Base-by-base conservation (phyloP, 37 sponge, comb jelly and placozoan species). In the Agelas oroides region DNA sequence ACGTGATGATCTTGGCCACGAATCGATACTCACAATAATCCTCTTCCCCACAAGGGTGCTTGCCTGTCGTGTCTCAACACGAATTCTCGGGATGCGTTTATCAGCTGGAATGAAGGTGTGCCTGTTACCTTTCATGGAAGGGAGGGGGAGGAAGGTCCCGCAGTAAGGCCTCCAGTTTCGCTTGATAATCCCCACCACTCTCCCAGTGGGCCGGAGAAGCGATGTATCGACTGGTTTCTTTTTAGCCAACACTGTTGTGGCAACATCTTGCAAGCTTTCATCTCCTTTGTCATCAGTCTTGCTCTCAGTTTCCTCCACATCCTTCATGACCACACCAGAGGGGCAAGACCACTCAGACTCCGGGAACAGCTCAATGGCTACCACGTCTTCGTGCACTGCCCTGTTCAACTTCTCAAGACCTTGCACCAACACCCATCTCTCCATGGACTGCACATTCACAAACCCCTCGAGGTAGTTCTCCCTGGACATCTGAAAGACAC, bases 141-240 rank as follows among this genome's bases (percentile, higher is more conserved):
- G 33, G 11, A 86, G 81, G 0, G 94, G 93, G 2, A 94, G 73
- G n/a, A 97, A 74, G 13, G 95, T 94, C 25, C 99, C 99, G 80
- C 99, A 99, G 72, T 90, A 99, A 17, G 93, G 89, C 54, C 97
- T 57, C 95, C 97, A 92, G 79, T 94, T 96, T 64, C 95, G 74
- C 73, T 88, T 92, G 14, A 96, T 87, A 19, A 99, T 93, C 17
- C 97, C 99, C 70, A 99, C 93, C n/a, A 99, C 94, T 27, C 59
- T 87, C 25, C 92, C 93, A 0, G 91, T 96, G 23, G 84, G 76
- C 56, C 73, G 89, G 39, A 79, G 21, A 21, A 73, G 58, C 18
- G 85, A 76, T 0, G 28, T 36, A 41, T 81, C 77, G 1, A 53
- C 65, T 5, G 52, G 20, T 38, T 77, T 46, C 5, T 59, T 15